Evolutionary conservation across 2,888 invertebrate genomes (phyloP).

Genomic region (Phengaris alcon): DNA sequence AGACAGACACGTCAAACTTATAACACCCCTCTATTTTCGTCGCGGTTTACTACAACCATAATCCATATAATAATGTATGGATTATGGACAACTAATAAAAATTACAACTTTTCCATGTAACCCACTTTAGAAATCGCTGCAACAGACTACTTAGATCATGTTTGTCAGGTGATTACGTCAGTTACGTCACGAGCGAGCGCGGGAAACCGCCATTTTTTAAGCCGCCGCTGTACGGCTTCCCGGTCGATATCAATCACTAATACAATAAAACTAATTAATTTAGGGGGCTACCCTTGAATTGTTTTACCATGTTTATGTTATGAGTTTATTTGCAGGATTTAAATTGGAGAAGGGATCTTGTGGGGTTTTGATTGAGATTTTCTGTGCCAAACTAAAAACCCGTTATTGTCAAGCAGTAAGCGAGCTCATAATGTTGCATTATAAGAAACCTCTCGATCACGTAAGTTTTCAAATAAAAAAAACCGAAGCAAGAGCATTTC

Average conservation of each 20-base stretch:
- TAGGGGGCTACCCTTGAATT: constrained; percentile 37
- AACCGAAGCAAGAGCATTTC: too few relatives aligned
- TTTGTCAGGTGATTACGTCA: background rate
- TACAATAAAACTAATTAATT: constrained; percentile 57
- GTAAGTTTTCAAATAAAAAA: too few relatives aligned
- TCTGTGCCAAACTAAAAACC: too few relatives aligned
- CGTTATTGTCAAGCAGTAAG: too few relatives aligned
- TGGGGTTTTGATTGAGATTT: too few relatives aligned
- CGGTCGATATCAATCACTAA: constrained; percentile 41
- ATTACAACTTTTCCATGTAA: background rate
- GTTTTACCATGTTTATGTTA: background rate
- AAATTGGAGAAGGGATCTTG: background rate
- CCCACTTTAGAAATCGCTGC: background rate
- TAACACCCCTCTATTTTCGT: too few relatives aligned
- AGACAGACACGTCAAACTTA: too few relatives aligned
- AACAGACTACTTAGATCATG: background rate
- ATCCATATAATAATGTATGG: too few relatives aligned
- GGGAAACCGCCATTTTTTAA: constrained; percentile 6
- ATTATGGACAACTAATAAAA: too few relatives aligned
- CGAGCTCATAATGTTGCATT: too few relatives aligned
- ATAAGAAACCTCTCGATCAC: too few relatives aligned
- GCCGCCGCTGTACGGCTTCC: constrained; percentile 45
- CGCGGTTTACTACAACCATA: too few relatives aligned
- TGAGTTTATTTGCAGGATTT: background rate
- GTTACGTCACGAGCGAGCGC: constrained; percentile 9